phyloP scores from a whole-genome alignment of 2,797 vertebrate genomes.

The Myripristis jacobus region DNA sequence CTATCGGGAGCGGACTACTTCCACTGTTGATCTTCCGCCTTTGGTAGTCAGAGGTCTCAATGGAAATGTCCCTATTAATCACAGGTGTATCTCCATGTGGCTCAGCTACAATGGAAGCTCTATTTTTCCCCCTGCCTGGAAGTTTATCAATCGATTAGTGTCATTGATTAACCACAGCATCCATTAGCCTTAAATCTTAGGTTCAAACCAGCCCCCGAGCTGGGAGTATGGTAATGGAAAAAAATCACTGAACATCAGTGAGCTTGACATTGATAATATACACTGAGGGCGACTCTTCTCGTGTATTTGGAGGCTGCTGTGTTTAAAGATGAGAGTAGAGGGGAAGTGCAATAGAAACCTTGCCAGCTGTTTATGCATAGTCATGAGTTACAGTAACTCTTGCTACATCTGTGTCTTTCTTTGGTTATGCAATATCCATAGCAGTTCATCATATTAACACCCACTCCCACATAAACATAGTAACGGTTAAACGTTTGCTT shows the following conservation, averaged over 20 bases:
- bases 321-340: neutral
- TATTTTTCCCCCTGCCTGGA: slow-evolving; percentile 1
- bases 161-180: slow-evolving; percentile 52
- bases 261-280: neutral
- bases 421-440: neutral
- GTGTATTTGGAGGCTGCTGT: neutral
- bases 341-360: neutral
- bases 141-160: slow-evolving; percentile 44
- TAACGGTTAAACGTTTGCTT: no score
- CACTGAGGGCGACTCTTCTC: no score
- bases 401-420: neutral
- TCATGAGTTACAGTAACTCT: neutral
- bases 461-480: no score
- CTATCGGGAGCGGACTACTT: slow-evolving; percentile 20
- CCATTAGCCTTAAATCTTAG: neutral
- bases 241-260: no score
- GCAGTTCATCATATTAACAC: no score
- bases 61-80: slow-evolving; percentile 1
- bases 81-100: neutral
- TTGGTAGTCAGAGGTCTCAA: neutral
- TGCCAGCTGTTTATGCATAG: neutral
- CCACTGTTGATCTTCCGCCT: neutral
- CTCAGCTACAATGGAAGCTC: slow-evolving; percentile 3
- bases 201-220: slow-evolving; percentile 5
- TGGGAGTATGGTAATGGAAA: neutral